These are phyloP conservation scores for Venustaconcha ellipsiformis DNA, from an alignment of 1,140 invertebrate species.

Conservation along the genomic window DNA sequence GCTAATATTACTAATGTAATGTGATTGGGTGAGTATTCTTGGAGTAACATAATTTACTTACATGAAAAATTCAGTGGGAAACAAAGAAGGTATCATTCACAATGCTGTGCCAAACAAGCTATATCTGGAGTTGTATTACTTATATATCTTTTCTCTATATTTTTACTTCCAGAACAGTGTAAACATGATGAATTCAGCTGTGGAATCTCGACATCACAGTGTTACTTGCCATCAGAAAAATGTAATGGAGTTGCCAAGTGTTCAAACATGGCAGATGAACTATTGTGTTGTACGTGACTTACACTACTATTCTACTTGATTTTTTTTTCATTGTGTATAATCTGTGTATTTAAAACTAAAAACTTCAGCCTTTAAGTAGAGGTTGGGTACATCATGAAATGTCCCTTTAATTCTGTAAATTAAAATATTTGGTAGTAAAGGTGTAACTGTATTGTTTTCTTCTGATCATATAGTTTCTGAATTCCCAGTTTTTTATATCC, in stretches of 20 bases:
- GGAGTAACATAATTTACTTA: too few relatives aligned
- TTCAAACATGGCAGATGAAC: slow-evolving; percentile 66
- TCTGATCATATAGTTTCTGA: too few relatives aligned
- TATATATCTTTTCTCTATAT: slow-evolving; percentile 10
- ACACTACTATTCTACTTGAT: background rate
- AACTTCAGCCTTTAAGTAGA: background rate
- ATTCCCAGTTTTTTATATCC: too few relatives aligned
- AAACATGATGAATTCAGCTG: slow-evolving; percentile 36
- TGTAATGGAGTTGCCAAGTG: slow-evolving; percentile 68
- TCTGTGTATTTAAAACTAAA: background rate
- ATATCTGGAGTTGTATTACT: background rate
- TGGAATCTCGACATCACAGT: slow-evolving; percentile 45
- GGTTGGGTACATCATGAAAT: background rate
- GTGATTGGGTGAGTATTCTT: too few relatives aligned
- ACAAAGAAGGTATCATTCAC: too few relatives aligned
- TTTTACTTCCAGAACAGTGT: slow-evolving; percentile 35
- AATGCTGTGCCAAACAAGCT: too few relatives aligned
- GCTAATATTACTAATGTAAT: too few relatives aligned
- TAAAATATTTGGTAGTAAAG: too few relatives aligned
- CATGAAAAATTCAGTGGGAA: too few relatives aligned
- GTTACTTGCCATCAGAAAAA: slow-evolving; percentile 61
- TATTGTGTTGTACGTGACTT: slow-evolving; percentile 63
- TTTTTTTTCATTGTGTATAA: background rate
- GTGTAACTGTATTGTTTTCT: background rate
- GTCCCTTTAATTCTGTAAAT: background rate